Conservation (phyloP, 1,140 invertebrate genomes). For the Papilio aristodemus region DNA sequence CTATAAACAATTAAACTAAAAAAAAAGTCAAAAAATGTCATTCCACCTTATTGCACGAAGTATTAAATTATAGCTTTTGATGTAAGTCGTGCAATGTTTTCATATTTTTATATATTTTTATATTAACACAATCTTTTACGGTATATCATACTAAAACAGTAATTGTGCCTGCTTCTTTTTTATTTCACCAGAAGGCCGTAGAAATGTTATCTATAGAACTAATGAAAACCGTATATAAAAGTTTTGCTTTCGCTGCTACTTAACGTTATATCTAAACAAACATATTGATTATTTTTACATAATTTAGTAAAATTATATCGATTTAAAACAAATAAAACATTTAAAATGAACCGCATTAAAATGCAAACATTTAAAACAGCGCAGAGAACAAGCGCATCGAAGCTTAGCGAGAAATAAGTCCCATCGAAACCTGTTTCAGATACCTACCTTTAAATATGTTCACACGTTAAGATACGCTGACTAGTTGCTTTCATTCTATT, state of each 20-base stretch:
- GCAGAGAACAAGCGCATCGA: slow-evolving; percentile 31
- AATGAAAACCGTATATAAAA: slow-evolving; percentile 6
- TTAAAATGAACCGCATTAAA: slow-evolving; percentile 20
- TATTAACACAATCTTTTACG: too few relatives aligned
- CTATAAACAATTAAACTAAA: too few relatives aligned
- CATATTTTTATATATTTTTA: too few relatives aligned
- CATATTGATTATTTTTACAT: neutral
- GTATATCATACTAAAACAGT: too few relatives aligned
- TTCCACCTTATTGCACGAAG: too few relatives aligned
- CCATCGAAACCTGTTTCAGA: slow-evolving; percentile 32
- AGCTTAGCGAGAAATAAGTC: slow-evolving; percentile 32
- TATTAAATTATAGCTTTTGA: too few relatives aligned
- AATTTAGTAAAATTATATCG: neutral
- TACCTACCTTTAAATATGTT: slow-evolving; percentile 33
- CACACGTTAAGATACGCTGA: slow-evolving; percentile 31
- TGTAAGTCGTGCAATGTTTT: too few relatives aligned
- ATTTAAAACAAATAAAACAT: slow-evolving; percentile 7
- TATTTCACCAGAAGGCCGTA: neutral
- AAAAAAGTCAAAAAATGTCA: too few relatives aligned
- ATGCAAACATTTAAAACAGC: slow-evolving; percentile 29
- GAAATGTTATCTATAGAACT: slow-evolving; percentile 17
- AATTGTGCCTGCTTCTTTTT: neutral
- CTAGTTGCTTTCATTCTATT: slow-evolving; percentile 33
- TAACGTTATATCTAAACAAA: slow-evolving; percentile 10
- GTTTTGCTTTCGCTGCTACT: neutral